Percentiles rank a stretch among this genome's conserved stretches.
phyloP scores from a whole-genome alignment of 2,888 invertebrate genomes.

The Andrena trimmerana region DNA sequence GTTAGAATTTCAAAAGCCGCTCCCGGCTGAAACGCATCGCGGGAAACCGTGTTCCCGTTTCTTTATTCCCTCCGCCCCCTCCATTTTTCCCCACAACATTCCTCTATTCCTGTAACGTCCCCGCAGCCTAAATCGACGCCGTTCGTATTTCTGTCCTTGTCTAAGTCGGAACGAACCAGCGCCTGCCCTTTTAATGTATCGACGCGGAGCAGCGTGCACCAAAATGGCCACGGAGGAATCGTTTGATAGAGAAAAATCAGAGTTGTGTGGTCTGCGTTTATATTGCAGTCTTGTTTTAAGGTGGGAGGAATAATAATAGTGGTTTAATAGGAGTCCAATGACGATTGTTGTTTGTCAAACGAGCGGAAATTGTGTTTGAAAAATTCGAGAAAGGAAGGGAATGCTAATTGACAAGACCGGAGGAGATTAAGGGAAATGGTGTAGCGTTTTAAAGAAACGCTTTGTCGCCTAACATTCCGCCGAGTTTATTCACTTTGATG shows the following conservation, averaged over 20 bases:
- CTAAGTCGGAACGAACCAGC: not conserved
- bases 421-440: slow-evolving; percentile 5
- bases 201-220: too few species aligned
- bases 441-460: slow-evolving; percentile 7
- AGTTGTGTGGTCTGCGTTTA: not conserved
- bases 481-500: slow-evolving; percentile 60
- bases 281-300: too few species aligned
- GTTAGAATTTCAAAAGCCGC: slow-evolving; percentile 79
- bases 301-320: too few species aligned
- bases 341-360: too few species aligned
- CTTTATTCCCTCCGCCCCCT: slow-evolving; percentile 49
- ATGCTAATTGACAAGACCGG: not conserved
- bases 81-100: slow-evolving; percentile 8
- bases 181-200: not conserved
- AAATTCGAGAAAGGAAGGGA: not conserved
- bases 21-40: slow-evolving; percentile 72
- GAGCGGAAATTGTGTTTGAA: not conserved
- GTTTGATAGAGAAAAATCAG: not conserved
- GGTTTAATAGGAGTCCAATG: too few species aligned
- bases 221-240: not conserved
- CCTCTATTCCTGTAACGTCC: slow-evolving; percentile 9
- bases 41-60: slow-evolving; percentile 72
- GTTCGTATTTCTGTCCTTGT: not conserved
- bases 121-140: slow-evolving; percentile 41
- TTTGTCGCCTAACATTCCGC: slow-evolving; percentile 29